A percentile compares a stretch with the other conserved stretches of the same genome.
Evolutionary conservation across 2,113 vertebrate genomes (phyloP).

Genomic region (Calyptomena viridis): DNA sequence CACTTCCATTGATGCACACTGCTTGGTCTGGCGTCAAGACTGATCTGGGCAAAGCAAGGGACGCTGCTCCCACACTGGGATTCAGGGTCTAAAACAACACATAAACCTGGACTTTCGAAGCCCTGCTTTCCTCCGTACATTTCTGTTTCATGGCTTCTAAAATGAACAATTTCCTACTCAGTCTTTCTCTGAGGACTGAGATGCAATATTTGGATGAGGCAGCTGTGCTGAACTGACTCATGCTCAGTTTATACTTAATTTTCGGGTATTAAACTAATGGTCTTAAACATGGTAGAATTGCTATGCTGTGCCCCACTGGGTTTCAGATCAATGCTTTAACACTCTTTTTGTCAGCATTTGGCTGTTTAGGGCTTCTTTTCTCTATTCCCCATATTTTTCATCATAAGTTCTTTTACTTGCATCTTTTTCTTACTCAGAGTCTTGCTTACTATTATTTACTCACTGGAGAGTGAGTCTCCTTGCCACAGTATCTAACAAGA

Average conservation of each 20-base stretch:
- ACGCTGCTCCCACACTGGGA: rapidly evolving
- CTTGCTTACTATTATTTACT: not conserved
- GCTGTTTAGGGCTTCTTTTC: not conserved
- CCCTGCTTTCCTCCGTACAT: rapidly evolving
- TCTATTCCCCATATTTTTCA: not conserved
- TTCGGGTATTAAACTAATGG: not conserved
- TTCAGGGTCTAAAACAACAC: not conserved
- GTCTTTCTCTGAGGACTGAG: not conserved
- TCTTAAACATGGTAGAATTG: not conserved
- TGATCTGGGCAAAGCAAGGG: not conserved
- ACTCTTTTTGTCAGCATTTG: not conserved
- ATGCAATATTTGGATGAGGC: not conserved
- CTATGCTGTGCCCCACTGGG: not conserved
- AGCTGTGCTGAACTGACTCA: not conserved
- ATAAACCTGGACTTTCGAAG: not conserved
- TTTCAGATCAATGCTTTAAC: not conserved
- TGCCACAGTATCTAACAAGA: not conserved
- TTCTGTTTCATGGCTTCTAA: not conserved
- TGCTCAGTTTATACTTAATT: not conserved
- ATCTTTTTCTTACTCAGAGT: not conserved
- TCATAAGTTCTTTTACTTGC: not conserved
- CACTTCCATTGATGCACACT: rapidly evolving
- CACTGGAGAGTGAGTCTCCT: not conserved
- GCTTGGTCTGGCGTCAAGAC: not conserved
- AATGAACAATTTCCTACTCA: not conserved